These are phyloP conservation scores for Ageneiosus marmoratus DNA, from an alignment of 2,113 vertebrate genomes.

Conservation along the genomic window DNA sequence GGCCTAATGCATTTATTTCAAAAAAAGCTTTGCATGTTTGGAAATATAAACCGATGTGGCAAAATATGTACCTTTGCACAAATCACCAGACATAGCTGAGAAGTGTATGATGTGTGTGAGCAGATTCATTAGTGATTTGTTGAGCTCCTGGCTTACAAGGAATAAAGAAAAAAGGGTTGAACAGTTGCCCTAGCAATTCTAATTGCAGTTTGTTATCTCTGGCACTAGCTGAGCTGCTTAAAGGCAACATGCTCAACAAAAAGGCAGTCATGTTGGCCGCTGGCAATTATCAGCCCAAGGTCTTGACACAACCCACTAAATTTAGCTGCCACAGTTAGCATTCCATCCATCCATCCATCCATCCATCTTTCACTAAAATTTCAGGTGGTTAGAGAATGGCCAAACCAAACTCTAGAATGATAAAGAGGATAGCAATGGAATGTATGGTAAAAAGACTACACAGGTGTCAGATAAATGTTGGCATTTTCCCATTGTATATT, in stretches of 20 bases:
- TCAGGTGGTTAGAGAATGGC: not conserved
- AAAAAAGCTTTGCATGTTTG: not conserved
- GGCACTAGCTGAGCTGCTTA: slow-evolving; percentile 2
- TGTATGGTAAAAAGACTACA: not conserved
- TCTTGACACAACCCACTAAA: slow-evolving; percentile 9
- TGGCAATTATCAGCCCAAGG: slow-evolving; percentile 8
- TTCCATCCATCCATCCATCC: not conserved
- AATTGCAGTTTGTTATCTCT: slow-evolving; percentile 37
- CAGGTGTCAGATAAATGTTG: not conserved
- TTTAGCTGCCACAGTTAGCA: slow-evolving; percentile 12
- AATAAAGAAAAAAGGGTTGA: not conserved
- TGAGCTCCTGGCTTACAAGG: not conserved
- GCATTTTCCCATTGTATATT: not conserved
- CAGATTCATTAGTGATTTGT: slow-evolving; percentile 18
- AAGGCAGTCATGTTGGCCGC: slow-evolving; percentile 3
- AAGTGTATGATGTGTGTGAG: not conserved
- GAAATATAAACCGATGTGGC: not conserved
- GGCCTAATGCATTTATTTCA: slow-evolving; percentile 2
- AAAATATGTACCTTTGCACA: not conserved
- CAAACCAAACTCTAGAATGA: not conserved
- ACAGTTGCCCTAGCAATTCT: slow-evolving; percentile 1
- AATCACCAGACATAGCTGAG: not conserved
- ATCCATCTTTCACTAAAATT: not conserved
- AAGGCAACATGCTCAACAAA: slow-evolving; percentile 29
- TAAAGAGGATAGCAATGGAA: not conserved